These are phyloP conservation scores for Athene noctua DNA, from an alignment of 2,113 vertebrate genomes.

Conservation along the genomic window DNA sequence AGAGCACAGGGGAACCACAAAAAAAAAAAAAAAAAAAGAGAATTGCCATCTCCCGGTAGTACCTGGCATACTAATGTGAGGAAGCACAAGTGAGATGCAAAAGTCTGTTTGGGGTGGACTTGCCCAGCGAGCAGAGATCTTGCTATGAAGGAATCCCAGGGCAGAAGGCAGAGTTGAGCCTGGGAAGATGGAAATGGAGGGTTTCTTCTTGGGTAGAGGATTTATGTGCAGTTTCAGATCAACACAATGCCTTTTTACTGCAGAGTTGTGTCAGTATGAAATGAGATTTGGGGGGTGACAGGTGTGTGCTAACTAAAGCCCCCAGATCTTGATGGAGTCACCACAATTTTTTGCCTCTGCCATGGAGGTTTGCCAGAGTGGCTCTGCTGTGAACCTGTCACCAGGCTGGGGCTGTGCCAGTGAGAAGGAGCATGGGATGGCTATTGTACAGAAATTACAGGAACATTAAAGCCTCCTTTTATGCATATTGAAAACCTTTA, in stretches of 20 bases:
- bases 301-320: neutral
- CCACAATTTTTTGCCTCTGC: neutral
- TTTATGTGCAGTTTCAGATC: neutral
- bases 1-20: neutral
- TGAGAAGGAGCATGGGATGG: neutral
- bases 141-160: neutral
- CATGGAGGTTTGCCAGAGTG: neutral
- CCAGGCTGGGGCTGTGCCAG: neutral
- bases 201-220: neutral
- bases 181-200: neutral
- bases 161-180: neutral
- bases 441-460: neutral
- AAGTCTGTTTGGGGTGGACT: neutral
- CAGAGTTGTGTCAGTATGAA: neutral
- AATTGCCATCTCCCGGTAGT: neutral
- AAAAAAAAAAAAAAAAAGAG: neutral
- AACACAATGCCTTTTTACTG: neutral
- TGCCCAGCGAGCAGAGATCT: neutral
- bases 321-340: neutral
- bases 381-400: neutral
- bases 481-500: neutral
- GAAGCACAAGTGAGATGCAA: neutral
- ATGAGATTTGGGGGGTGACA: neutral
- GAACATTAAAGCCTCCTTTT: constrained; percentile 9
- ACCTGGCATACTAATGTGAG: neutral